These are phyloP conservation scores for Heterotis niloticus DNA, from an alignment of 2,113 vertebrate species.

Conservation along the genomic window DNA sequence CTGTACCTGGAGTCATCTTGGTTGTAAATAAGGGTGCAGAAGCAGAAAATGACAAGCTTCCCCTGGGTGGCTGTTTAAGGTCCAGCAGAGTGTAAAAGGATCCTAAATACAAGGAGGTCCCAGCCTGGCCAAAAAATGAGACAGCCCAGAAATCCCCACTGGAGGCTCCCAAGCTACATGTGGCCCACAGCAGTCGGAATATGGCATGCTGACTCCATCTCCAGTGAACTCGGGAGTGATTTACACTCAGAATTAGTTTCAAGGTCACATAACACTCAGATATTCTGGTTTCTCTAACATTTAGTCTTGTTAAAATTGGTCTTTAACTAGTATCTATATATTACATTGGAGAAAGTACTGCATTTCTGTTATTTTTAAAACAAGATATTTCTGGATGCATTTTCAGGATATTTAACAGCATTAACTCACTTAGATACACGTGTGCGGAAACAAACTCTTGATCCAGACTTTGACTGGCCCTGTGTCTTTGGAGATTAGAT, in stretches of 20 bases:
- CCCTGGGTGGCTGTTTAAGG: constrained; percentile 57
- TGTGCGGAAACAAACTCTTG: background rate
- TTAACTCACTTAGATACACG: background rate
- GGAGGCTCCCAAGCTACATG: too few species aligned
- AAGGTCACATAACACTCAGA: too few species aligned
- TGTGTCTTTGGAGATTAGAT: background rate
- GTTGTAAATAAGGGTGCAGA: constrained; percentile 60
- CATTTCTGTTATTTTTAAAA: too few species aligned
- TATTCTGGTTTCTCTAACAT: too few species aligned
- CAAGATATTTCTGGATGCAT: too few species aligned
- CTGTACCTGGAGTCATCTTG: constrained; percentile 34
- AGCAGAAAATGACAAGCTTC: constrained; percentile 61
- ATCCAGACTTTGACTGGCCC: background rate
- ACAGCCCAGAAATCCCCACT: too few species aligned
- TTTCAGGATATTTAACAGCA: constrained; percentile 5
- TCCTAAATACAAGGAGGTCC: constrained; percentile 48
- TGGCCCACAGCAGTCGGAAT: too few species aligned
- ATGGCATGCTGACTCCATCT: too few species aligned
- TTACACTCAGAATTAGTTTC: too few species aligned
- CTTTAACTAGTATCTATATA: background rate
- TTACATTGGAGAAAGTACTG: background rate
- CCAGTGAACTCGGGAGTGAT: too few species aligned
- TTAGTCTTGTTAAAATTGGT: too few species aligned
- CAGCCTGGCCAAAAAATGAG: constrained; percentile 33
- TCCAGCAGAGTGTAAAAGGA: constrained; percentile 47